These are phyloP conservation scores for Nipponia nippon DNA, from an alignment of 2,113 vertebrate genomes.

Conservation along the genomic window DNA sequence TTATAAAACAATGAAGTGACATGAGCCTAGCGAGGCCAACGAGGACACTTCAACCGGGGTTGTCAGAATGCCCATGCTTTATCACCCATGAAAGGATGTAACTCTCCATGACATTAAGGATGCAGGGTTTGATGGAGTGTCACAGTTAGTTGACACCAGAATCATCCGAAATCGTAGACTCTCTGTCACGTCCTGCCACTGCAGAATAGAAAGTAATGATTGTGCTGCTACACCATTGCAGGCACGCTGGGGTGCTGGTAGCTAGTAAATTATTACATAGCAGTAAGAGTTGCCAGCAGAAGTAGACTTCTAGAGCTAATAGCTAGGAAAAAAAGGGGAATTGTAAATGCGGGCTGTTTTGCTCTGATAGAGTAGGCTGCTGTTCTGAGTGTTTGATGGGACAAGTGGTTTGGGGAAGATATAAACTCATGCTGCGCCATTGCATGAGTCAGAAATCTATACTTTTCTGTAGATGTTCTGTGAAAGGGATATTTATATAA, in stretches of 20 bases:
- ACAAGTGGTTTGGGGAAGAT: not conserved
- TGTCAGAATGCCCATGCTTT: conserved; percentile 74
- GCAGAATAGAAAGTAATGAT: conserved; percentile 72
- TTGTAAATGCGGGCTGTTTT: not conserved
- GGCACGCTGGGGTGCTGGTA: conserved; percentile 47
- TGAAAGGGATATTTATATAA: not conserved
- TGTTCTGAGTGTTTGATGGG: not conserved
- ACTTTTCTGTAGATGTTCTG: not conserved
- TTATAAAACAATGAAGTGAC: conserved; percentile 79
- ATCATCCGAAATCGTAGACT: conserved; percentile 72
- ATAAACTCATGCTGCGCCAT: not conserved
- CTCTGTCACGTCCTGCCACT: conserved; percentile 74
- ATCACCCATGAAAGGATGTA: conserved; percentile 76
- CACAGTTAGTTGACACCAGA: conserved; percentile 80
- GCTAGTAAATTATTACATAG: conserved; percentile 59
- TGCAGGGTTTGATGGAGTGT: conserved; percentile 77
- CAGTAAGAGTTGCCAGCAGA: conserved; percentile 18
- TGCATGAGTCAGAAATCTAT: not conserved
- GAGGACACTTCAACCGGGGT: conserved; percentile 71
- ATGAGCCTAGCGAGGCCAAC: conserved; percentile 75
- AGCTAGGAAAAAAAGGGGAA: not conserved
- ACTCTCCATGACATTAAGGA: conserved; percentile 78
- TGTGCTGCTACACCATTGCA: conserved; percentile 54
- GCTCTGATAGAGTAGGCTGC: not conserved
- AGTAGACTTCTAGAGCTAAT: conserved; percentile 43